Conservation (phyloP, 2,888 invertebrate species). For the Hypomecis punctinalis region DNA sequence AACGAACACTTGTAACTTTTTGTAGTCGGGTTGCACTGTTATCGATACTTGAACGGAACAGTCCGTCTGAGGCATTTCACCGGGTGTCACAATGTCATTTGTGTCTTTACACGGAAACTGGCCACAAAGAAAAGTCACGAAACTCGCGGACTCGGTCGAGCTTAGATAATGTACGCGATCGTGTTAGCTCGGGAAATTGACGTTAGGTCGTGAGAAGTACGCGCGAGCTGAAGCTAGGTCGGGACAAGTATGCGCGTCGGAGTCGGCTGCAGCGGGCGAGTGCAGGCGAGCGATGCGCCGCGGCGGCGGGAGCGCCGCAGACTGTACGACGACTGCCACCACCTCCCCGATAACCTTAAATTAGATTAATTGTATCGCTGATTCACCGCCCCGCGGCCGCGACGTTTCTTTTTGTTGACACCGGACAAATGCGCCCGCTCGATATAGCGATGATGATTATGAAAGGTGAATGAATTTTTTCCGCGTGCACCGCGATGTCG, state of each 20-base stretch:
- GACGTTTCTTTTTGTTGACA: slow-evolving; percentile 74
- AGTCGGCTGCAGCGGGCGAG: slow-evolving; percentile 45
- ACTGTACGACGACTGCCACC: slow-evolving; percentile 76
- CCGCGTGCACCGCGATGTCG: slow-evolving; percentile 36
- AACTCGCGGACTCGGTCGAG: not conserved
- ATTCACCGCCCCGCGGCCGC: slow-evolving; percentile 74
- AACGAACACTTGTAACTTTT: slow-evolving; percentile 78
- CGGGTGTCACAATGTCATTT: slow-evolving; percentile 64
- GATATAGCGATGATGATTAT: slow-evolving; percentile 69
- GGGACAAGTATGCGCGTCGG: slow-evolving; percentile 36
- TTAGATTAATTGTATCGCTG: slow-evolving; percentile 84
- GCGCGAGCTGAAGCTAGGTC: not conserved
- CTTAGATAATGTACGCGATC: slow-evolving; percentile 29
- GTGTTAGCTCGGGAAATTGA: not conserved
- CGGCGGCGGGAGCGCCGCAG: slow-evolving; percentile 61
- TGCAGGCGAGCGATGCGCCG: slow-evolving; percentile 69
- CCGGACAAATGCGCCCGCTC: slow-evolving; percentile 73
- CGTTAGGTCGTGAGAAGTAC: not conserved
- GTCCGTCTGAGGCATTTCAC: slow-evolving; percentile 82
- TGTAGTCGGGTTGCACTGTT: slow-evolving; percentile 75
- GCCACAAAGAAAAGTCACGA: not conserved
- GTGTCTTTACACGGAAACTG: slow-evolving; percentile 35
- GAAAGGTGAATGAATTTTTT: slow-evolving; percentile 67
- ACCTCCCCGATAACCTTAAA: slow-evolving; percentile 82
- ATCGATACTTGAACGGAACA: slow-evolving; percentile 80